These are phyloP conservation scores for Tolypeutes matacus DNA, from an alignment of 2,797 vertebrate species.

Conservation along the genomic window DNA sequence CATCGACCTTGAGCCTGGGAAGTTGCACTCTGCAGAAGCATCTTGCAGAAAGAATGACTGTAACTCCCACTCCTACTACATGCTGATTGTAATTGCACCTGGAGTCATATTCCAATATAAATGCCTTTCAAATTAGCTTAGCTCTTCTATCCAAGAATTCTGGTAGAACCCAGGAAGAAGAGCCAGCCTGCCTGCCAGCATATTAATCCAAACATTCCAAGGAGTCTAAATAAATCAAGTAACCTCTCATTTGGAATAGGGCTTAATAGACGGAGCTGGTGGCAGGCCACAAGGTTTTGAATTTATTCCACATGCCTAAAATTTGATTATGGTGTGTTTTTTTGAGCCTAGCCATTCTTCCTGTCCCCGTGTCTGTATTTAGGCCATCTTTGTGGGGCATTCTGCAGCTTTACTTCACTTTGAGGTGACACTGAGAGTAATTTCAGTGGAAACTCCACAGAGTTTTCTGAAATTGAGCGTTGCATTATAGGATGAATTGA, in stretches of 20 bases:
- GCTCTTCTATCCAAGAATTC: slow-evolving; percentile 64
- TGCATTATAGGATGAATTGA: neutral
- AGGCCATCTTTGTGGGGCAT: neutral
- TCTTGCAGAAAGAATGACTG: neutral
- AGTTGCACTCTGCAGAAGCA: neutral
- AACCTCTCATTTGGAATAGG: slow-evolving; percentile 52
- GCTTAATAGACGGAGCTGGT: slow-evolving; percentile 45
- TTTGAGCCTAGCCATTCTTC: slow-evolving; percentile 14
- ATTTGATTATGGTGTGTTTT: slow-evolving; percentile 53
- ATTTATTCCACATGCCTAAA: slow-evolving; percentile 63
- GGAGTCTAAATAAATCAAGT: slow-evolving; percentile 75
- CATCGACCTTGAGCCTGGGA: neutral
- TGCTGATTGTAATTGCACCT: slow-evolving; percentile 61
- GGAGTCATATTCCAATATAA: slow-evolving; percentile 38
- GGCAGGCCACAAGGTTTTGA: neutral
- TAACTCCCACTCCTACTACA: neutral
- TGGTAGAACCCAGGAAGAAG: slow-evolving; percentile 52
- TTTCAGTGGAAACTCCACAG: slow-evolving; percentile 20
- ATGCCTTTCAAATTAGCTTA: slow-evolving; percentile 58
- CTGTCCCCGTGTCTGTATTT: neutral
- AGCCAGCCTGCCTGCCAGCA: slow-evolving; percentile 42
- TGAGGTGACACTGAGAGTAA: neutral
- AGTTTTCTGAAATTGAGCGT: slow-evolving; percentile 21
- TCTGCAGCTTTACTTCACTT: neutral
- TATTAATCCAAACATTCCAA: slow-evolving; percentile 67